phyloP scores from a whole-genome alignment of 2,888 invertebrate species.

The Argynnis bischoffii region DNA sequence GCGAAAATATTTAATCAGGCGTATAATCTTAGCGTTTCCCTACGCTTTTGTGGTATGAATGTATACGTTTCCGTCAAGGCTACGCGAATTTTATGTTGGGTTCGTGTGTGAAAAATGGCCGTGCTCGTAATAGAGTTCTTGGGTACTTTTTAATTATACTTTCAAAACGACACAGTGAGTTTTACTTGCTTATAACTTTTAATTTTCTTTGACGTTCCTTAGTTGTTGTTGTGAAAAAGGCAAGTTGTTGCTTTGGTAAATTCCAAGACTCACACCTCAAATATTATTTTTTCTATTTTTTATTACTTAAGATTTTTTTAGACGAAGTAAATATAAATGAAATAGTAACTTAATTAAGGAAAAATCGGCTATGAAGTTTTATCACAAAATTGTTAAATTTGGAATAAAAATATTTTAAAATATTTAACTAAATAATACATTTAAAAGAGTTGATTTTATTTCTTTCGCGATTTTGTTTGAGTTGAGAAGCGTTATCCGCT shows the following conservation, averaged over 20 bases:
- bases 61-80: slow-evolving; percentile 53
- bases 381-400: background rate
- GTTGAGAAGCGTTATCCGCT: slow-evolving; percentile 34
- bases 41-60: slow-evolving; percentile 67
- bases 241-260: background rate
- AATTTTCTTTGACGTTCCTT: slow-evolving; percentile 3
- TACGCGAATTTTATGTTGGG: slow-evolving; percentile 42
- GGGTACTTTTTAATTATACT: slow-evolving; percentile 20
- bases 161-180: slow-evolving; percentile 10
- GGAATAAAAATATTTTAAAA: background rate
- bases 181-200: slow-evolving; percentile 11
- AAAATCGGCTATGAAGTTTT: background rate
- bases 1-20: slow-evolving; percentile 81
- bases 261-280: too few relatives aligned
- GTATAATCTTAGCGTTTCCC: slow-evolving; percentile 74
- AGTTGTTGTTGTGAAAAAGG: background rate
- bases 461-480: slow-evolving; percentile 2
- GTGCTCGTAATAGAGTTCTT: slow-evolving; percentile 19
- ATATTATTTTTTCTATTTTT: too few relatives aligned
- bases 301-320: too few relatives aligned
- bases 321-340: too few relatives aligned
- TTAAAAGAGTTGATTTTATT: slow-evolving; percentile 8
- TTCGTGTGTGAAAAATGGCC: slow-evolving; percentile 29
- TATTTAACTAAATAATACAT: background rate
- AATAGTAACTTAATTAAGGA: too few relatives aligned